Percentiles rank a stretch among this genome's conserved stretches.
phyloP scores from a whole-genome alignment of 1,140 invertebrate species.

The Hetaerina americana region DNA sequence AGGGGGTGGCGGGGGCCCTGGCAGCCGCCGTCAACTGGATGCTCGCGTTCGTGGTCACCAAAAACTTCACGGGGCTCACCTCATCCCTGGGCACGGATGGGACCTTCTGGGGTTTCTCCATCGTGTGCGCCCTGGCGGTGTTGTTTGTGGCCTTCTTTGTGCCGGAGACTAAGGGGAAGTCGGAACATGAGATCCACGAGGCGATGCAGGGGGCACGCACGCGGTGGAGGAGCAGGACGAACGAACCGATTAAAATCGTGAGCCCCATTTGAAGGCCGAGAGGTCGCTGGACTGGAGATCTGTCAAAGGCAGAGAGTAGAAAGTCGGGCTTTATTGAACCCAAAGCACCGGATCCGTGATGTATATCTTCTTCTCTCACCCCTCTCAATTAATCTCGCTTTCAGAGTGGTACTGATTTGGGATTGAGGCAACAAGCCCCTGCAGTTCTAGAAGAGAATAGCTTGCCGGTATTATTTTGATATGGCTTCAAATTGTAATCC shows the following conservation, averaged over 20 bases:
- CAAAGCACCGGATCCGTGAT: too few species aligned
- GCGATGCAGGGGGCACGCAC: background rate
- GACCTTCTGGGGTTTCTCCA: conserved; percentile 39
- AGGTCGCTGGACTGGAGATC: too few species aligned
- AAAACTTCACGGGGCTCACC: conserved; percentile 29
- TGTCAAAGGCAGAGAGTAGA: too few species aligned
- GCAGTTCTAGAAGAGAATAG: too few species aligned
- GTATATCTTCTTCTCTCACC: too few species aligned
- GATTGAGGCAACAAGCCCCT: too few species aligned
- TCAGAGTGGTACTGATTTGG: too few species aligned
- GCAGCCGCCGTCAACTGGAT: conserved; percentile 41
- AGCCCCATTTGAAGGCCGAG: background rate
- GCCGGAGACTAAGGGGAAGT: conserved; percentile 48
- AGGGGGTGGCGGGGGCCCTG: conserved; percentile 57
- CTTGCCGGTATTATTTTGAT: too few species aligned
- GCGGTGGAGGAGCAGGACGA: background rate
- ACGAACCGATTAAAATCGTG: background rate
- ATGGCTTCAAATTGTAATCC: too few species aligned
- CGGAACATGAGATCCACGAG: conserved; percentile 39
- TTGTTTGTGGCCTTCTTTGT: conserved; percentile 39
- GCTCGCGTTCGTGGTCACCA: conserved; percentile 40
- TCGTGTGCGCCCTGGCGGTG: conserved; percentile 31
- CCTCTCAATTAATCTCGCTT: too few species aligned
- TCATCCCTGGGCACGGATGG: conserved; percentile 23
- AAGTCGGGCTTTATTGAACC: too few species aligned